Base-by-base conservation (phyloP, 2,888 invertebrate species). In the Gastracanthus pulcherrimus region DNA sequence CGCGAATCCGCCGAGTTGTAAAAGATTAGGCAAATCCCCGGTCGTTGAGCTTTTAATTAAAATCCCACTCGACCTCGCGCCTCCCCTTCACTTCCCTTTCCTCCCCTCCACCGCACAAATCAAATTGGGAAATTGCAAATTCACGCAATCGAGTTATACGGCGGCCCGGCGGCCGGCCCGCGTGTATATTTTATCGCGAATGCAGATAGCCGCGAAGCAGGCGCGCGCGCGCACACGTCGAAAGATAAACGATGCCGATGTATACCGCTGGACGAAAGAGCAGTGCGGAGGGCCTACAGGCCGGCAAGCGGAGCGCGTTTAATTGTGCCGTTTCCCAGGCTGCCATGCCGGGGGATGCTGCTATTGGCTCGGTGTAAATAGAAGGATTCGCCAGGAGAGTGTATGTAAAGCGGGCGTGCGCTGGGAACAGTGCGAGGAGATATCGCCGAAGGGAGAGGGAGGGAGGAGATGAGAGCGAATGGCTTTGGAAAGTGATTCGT, bases 91-190 rank as follows among this genome's bases (percentile, higher is more conserved):
- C n/a, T n/a, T n/a, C n/a, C n/a, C n/a, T n/a, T n/a, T n/a, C n/a
- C n/a, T n/a, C n/a, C n/a, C n/a, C n/a, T n/a, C n/a, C 69, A 19
- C 19, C 36, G 66, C 67, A 66, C 76, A 76, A 76, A 76, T 76
- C 76, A 76, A 76, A 76, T 76, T 76, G 71, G 78, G 62, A 78
- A 71, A 78, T 78, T 78, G 78, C 78, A 78, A 78, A 78, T 78
- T 78, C 64, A 62, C 71, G 78, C 62, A 71, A 78, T 78, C 78
- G 64, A 78, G 71, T 71, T 64, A 76, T 55, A 76, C 9, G 13
- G 69, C 60, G 36, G 36, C 34, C 23, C n/a, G 34, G 55, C 29
- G 62, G 23, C 23, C n/a, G 34, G 55, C 29, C 34, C 36, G 62
- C 31, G 62, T 34, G 76, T 29, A 48, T 45, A 70, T 62, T 72